A percentile compares a stretch with the other conserved stretches of the same genome.
Evolutionary conservation across 2,797 vertebrate species (phyloP).

Genomic region (Clarias laeviceps): DNA sequence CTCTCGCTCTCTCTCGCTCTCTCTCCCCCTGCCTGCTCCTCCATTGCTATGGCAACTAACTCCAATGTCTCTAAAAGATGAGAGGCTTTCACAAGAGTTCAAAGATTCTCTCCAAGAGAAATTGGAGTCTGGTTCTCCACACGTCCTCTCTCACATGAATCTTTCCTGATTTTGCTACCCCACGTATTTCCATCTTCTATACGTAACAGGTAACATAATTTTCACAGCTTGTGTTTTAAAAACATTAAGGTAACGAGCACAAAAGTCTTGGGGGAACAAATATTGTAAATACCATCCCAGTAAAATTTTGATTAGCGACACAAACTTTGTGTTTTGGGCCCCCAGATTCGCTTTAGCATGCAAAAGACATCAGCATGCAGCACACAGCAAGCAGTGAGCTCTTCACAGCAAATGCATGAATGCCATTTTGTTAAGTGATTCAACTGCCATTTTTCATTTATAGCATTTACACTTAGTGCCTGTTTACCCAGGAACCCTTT

Average conservation of each 20-base stretch:
- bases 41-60: constrained; percentile 51
- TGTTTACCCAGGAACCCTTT: constrained; percentile 23
- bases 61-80: constrained; percentile 40
- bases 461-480: background rate
- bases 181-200: background rate
- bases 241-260: background rate
- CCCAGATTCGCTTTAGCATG: constrained; percentile 9
- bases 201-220: background rate
- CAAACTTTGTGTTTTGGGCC: background rate
- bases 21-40: constrained; percentile 17
- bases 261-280: background rate
- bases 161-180: background rate
- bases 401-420: background rate
- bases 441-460: constrained; percentile 6
- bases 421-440: constrained; percentile 21
- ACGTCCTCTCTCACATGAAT: background rate
- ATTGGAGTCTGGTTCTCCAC: background rate
- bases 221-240: background rate
- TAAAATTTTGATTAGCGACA: background rate
- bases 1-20: constrained; percentile 6
- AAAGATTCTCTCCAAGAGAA: constrained; percentile 41
- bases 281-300: background rate
- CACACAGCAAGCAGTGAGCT: constrained; percentile 7
- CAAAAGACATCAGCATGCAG: constrained; percentile 23
- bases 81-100: constrained; percentile 36